Conservation (phyloP, 1,140 invertebrate genomes). For the Homalodisca vitripennis region DNA sequence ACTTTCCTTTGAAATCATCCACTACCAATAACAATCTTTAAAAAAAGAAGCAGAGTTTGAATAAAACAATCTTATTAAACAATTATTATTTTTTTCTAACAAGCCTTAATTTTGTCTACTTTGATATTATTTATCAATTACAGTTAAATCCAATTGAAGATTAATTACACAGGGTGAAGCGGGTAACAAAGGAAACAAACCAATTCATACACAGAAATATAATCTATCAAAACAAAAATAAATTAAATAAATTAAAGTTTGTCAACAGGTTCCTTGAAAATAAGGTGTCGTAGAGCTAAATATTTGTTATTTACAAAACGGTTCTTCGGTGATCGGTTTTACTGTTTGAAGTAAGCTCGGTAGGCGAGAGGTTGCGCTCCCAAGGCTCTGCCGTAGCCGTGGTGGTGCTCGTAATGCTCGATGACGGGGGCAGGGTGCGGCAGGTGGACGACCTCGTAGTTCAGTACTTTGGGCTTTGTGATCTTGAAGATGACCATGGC, state of each 20-base stretch:
- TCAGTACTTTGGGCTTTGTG: conserved; percentile 74
- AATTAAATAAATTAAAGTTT: conserved; percentile 8
- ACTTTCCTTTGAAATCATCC: too few relatives aligned
- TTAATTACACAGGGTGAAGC: too few relatives aligned
- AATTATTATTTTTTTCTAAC: too few relatives aligned
- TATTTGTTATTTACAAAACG: conserved; percentile 1
- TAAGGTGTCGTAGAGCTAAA: too few relatives aligned
- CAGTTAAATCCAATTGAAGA: too few relatives aligned
- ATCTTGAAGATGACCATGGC: conserved; percentile 82
- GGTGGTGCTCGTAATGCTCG: conserved; percentile 62
- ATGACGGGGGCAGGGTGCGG: conserved; percentile 47
- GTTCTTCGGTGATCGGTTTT: not conserved
- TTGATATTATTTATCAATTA: too few relatives aligned
- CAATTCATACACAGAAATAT: too few relatives aligned
- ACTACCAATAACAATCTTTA: too few relatives aligned
- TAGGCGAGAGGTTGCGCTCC: conserved; percentile 65
- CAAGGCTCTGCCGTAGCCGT: conserved; percentile 57
- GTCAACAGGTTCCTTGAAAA: not conserved
- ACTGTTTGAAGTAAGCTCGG: conserved; percentile 51
- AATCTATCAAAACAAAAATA: not conserved
- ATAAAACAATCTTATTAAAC: too few relatives aligned
- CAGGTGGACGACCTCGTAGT: conserved; percentile 83
- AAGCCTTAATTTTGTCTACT: too few relatives aligned
- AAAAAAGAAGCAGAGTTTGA: too few relatives aligned
- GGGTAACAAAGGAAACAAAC: too few relatives aligned